Percentiles rank a stretch among this genome's conserved stretches.
These are phyloP conservation scores for Mystacornis crossleyi DNA, from an alignment of 2,113 vertebrate genomes.

Conservation along the genomic window DNA sequence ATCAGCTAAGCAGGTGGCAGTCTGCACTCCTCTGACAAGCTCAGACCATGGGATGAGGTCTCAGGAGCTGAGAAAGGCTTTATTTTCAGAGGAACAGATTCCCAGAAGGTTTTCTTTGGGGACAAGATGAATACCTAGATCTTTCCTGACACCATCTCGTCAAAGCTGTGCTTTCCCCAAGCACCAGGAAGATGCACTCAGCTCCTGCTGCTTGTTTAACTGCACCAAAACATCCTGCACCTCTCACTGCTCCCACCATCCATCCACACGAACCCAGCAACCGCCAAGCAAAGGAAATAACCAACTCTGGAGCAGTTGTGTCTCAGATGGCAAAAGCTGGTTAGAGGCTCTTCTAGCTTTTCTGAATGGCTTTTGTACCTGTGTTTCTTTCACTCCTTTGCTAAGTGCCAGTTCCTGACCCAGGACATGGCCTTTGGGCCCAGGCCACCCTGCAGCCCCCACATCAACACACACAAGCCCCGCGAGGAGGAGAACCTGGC, in stretches of 20 bases:
- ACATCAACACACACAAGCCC: background rate
- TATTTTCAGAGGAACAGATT: background rate
- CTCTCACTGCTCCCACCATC: background rate
- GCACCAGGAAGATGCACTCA: background rate
- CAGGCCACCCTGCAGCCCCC: background rate
- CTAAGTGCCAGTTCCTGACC: background rate
- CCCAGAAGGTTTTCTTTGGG: background rate
- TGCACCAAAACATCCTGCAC: background rate
- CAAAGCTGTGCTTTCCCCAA: background rate
- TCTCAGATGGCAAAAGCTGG: background rate
- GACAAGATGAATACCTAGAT: background rate
- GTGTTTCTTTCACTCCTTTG: background rate
- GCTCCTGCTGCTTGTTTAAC: background rate
- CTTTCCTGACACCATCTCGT: background rate
- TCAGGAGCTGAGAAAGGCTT: background rate
- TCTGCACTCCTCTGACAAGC: background rate
- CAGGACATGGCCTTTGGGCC: background rate
- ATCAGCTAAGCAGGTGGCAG: background rate
- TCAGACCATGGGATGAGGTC: background rate
- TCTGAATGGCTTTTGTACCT: background rate
- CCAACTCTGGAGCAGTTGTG: background rate
- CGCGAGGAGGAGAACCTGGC: background rate
- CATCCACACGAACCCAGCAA: background rate
- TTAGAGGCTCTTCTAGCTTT: background rate
- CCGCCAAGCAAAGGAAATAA: background rate